These are phyloP conservation scores for Protophormia terraenovae DNA, from an alignment of 2,888 invertebrate genomes.

Conservation along the genomic window DNA sequence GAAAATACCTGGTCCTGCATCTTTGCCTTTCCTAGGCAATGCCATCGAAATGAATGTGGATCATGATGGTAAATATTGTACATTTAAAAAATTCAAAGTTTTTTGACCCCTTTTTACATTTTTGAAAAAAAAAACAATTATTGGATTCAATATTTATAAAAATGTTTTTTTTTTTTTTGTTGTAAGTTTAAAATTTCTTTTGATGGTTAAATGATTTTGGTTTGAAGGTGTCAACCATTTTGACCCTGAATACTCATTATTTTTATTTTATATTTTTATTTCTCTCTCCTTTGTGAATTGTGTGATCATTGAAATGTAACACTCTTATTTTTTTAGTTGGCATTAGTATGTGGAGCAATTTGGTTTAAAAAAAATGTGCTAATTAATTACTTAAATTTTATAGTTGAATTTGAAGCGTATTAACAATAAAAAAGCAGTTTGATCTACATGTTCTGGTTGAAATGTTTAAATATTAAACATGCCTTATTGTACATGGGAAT, in stretches of 20 bases:
- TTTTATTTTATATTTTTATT: conserved; percentile 6
- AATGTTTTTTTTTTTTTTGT: neutral
- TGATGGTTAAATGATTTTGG: conserved; percentile 9
- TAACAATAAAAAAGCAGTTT: conserved; percentile 1
- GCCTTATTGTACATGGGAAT: neutral
- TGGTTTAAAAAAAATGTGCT: conserved; percentile 36
- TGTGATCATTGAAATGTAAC: neutral
- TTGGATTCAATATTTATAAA: neutral
- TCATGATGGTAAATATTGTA: conserved; percentile 82
- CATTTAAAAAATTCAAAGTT: conserved; percentile 7
- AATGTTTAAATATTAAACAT: neutral
- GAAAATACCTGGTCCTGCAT: conserved; percentile 84
- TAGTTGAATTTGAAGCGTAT: conserved; percentile 27
- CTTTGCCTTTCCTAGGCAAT: conserved; percentile 84
- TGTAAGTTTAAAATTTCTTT: neutral
- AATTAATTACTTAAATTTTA: conserved; percentile 53
- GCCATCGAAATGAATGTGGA: conserved; percentile 84
- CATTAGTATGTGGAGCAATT: neutral
- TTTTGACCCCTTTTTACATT: conserved; percentile 29
- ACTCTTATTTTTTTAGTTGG: neutral
- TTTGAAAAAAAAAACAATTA: neutral
- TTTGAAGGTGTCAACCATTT: conserved; percentile 48
- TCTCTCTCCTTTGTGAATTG: neutral
- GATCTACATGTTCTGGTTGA: conserved; percentile 25
- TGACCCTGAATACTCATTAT: conserved; percentile 51